Base-by-base conservation (phyloP, 2,888 invertebrate genomes). In the Torymus auratus region DNA sequence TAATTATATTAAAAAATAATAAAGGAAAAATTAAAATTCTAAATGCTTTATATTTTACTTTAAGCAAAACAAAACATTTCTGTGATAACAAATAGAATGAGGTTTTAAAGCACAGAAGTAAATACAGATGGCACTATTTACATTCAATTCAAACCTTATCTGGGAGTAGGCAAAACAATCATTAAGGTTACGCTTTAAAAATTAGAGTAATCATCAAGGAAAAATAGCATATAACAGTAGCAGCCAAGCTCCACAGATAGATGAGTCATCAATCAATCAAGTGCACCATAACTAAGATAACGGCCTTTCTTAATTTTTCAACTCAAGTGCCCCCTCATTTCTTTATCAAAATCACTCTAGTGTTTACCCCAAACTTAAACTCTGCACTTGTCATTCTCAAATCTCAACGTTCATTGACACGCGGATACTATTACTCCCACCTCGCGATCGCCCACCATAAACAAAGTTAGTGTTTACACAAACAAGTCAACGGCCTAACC, bases 191-290 rank as follows among this genome's bases (percentile, higher is more conserved):
- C 2, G 3, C 28, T 23, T 53, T 20, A 60, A 61, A 56, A 62
- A 53, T 50, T 67, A 7, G 14, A 41, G 15, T 41, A 72, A 67
- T 67, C 15, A 11, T 41, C 1, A 20, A 10, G 55, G 17, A 62
- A 53, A 14, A 50, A n/a, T 13, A 53, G 23, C 3, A 50, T 15
- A 61, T 20, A 53, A 61, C 3, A 41, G 41, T 41, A 7, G 41
- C 41, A 41, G 7, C 41, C 41, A 41, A 41, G 41, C 7, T 7
- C 41, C 7, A 41, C 5, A 69, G 5, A 3, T 15, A 67, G 58
- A 64, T 71, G 69, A 75, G 67, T 80, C 60, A 79, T 58, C 10
- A 28, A 55, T 67, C 4, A 41, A 61, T 50, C 20, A 50, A 71
- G 41, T 69, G n/a, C 13, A 41, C 7, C 41, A 41, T 41, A 41